Conservation (phyloP, 2,888 invertebrate species). For the Panorpa germanica region DNA sequence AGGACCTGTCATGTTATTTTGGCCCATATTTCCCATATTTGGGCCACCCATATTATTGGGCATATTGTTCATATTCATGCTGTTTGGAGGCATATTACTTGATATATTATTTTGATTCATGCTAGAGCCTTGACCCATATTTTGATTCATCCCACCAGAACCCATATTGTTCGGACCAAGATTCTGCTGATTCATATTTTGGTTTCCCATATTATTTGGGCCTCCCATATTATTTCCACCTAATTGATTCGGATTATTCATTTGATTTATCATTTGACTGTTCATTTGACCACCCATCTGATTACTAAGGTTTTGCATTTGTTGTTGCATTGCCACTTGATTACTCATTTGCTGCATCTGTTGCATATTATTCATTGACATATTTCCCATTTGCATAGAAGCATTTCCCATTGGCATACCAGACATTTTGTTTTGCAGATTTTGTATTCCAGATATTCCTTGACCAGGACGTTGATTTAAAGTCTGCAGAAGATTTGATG, state of each 20-base stretch:
- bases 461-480: slow-evolving; percentile 46
- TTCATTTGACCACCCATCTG: slow-evolving; percentile 17
- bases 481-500: slow-evolving; percentile 53
- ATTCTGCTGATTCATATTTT: too few relatives aligned
- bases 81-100: too few relatives aligned
- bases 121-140: too few relatives aligned
- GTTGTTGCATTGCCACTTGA: slow-evolving; percentile 14
- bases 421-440: slow-evolving; percentile 34
- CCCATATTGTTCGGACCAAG: too few relatives aligned
- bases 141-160: too few relatives aligned
- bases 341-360: slow-evolving; percentile 12
- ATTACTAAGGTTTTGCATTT: slow-evolving; percentile 10
- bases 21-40: slow-evolving; percentile 30
- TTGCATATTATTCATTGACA: slow-evolving; percentile 16
- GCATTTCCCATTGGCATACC: slow-evolving; percentile 25
- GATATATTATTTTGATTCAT: too few relatives aligned
- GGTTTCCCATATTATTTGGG: slow-evolving; percentile 17
- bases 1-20: slow-evolving; percentile 11
- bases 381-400: slow-evolving; percentile 20
- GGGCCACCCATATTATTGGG: too few relatives aligned
- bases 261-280: slow-evolving; percentile 17
- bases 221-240: slow-evolving; percentile 14
- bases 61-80: too few relatives aligned
- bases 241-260: slow-evolving; percentile 10
- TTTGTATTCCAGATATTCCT: slow-evolving; percentile 33